Evolutionary conservation across 1,140 invertebrate species (phyloP).

Genomic region (Cyphomyrmex costatus): DNA sequence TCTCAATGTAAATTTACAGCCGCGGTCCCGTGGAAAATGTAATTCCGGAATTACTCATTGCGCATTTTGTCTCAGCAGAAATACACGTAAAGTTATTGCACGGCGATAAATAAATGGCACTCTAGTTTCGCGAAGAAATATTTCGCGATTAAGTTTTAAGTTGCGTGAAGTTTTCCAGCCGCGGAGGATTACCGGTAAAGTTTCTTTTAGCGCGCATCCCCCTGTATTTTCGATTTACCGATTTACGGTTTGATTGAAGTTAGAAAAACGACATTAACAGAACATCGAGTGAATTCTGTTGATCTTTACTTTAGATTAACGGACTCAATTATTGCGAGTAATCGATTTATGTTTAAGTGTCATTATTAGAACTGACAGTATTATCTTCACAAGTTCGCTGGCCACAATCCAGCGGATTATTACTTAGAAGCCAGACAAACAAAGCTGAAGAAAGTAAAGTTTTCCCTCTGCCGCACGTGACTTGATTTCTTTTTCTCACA

Average conservation of each 20-base stretch:
- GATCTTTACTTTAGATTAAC: slow-evolving; percentile 24
- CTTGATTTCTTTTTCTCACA: slow-evolving; percentile 28
- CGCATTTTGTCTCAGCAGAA: neutral
- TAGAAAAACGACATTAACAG: neutral
- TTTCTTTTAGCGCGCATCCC: slow-evolving; percentile 11
- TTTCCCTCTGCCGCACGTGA: slow-evolving; percentile 12
- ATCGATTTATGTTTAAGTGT: slow-evolving; percentile 31
- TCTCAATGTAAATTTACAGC: neutral
- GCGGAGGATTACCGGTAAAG: neutral
- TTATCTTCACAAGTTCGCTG: slow-evolving; percentile 25
- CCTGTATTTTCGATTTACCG: slow-evolving; percentile 16
- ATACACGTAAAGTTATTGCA: neutral
- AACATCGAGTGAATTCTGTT: slow-evolving; percentile 9
- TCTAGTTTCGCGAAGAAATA: slow-evolving; percentile 1
- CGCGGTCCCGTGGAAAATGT: neutral
- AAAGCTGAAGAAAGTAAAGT: slow-evolving; percentile 9
- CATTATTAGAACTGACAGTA: slow-evolving; percentile 2
- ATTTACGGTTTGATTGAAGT: neutral
- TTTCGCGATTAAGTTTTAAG: neutral
- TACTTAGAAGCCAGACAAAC: neutral
- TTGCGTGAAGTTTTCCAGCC: neutral
- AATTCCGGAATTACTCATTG: slow-evolving; percentile 17
- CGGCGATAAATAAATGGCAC: neutral
- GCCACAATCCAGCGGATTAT: slow-evolving; percentile 27
- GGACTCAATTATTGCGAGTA: slow-evolving; percentile 23